Conservation (phyloP, 2,888 invertebrate species). For the Apotomis capreana region DNA sequence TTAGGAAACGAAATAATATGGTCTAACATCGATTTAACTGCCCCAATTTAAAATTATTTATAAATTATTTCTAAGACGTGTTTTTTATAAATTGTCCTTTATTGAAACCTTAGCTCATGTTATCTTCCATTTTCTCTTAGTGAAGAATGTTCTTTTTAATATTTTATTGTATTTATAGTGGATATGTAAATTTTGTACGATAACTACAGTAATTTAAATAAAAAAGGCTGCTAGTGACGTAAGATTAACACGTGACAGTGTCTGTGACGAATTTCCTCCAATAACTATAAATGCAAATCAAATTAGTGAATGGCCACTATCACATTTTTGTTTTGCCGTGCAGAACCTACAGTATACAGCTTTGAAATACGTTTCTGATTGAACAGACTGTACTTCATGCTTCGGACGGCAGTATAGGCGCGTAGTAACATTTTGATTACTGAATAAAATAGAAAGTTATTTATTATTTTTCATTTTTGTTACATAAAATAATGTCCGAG, state of each 20-base stretch:
- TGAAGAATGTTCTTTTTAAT: slow-evolving; percentile 30
- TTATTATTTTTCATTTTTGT: too few relatives aligned
- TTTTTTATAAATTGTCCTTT: slow-evolving; percentile 25
- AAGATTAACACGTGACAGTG: slow-evolving; percentile 33
- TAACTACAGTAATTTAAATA: slow-evolving; percentile 32
- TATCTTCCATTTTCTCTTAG: slow-evolving; percentile 43
- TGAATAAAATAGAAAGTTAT: too few relatives aligned
- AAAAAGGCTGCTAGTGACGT: slow-evolving; percentile 43
- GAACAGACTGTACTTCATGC: too few relatives aligned
- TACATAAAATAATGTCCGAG: too few relatives aligned
- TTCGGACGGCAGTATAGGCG: too few relatives aligned
- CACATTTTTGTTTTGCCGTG: too few relatives aligned
- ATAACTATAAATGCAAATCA: background rate
- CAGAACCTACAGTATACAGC: too few relatives aligned
- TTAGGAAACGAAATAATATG: slow-evolving; percentile 11
- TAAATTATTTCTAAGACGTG: slow-evolving; percentile 9
- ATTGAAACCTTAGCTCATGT: slow-evolving; percentile 32
- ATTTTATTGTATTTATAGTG: slow-evolving; percentile 40
- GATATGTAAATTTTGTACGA: slow-evolving; percentile 41
- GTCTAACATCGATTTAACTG: slow-evolving; percentile 24
- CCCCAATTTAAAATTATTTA: slow-evolving; percentile 19
- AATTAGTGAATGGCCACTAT: too few relatives aligned
- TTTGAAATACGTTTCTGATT: too few relatives aligned
- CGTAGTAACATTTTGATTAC: too few relatives aligned
- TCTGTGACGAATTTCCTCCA: slow-evolving; percentile 3